Conservation (phyloP, 2,888 invertebrate genomes). For the Pseudanteris insignis region DNA sequence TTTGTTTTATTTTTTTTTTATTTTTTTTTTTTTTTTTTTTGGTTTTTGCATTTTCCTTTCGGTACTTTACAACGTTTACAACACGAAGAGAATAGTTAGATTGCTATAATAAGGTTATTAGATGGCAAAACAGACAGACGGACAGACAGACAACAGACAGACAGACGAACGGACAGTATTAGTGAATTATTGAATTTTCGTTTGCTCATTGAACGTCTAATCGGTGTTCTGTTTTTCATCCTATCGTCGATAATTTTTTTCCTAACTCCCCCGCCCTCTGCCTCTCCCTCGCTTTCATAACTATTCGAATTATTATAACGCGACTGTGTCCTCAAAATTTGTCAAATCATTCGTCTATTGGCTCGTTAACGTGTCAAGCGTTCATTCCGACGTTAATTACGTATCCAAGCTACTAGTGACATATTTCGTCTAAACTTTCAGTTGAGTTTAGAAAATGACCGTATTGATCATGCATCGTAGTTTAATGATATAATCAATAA, state of each 20-base stretch:
- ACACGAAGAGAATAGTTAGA: constrained; percentile 62
- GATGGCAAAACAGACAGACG: constrained; percentile 58
- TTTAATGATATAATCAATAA: constrained; percentile 11
- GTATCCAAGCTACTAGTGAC: constrained; percentile 43
- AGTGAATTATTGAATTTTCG: constrained; percentile 36
- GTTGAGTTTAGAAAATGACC: constrained; percentile 48
- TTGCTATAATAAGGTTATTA: constrained; percentile 53
- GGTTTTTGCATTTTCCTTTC: constrained; percentile 45
- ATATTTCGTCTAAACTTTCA: constrained; percentile 51
- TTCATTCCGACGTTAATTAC: constrained; percentile 38
- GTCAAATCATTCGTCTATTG: constrained; percentile 41
- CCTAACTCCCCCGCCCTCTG: constrained; percentile 9
- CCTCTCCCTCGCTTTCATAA: background rate
- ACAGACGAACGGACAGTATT: constrained; percentile 55
- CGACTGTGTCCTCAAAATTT: constrained; percentile 30
- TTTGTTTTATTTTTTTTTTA: too few species aligned
- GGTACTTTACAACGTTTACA: constrained; percentile 58
- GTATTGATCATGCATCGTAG: constrained; percentile 43
- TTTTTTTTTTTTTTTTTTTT: constrained; percentile 6
- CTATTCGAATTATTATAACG: constrained; percentile 3
- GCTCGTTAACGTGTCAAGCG: constrained; percentile 37
- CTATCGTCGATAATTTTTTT: constrained; percentile 34
- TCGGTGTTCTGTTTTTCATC: constrained; percentile 17
- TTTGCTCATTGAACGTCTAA: constrained; percentile 10
- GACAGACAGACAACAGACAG: constrained; percentile 57